Evolutionary conservation across 2,113 vertebrate species (phyloP).

Genomic region (Chrysemys picta): DNA sequence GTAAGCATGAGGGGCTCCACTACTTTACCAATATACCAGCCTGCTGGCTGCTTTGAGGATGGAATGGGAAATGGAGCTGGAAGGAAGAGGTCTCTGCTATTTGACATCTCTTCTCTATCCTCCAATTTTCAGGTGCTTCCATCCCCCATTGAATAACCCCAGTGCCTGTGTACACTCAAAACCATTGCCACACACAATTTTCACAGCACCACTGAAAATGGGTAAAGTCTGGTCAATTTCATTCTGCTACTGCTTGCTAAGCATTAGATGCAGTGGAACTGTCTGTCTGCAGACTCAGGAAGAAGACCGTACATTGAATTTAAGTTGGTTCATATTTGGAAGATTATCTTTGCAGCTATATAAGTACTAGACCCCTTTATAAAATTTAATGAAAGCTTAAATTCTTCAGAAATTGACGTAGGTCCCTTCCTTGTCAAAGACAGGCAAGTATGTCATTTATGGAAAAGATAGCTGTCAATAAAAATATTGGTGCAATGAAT

Average conservation of each 20-base stretch:
- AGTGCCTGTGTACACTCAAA: not conserved
- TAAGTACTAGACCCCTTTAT: not conserved
- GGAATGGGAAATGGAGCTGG: not conserved
- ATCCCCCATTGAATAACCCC: not conserved
- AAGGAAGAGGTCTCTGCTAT: not conserved
- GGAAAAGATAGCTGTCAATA: not conserved
- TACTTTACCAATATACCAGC: not conserved
- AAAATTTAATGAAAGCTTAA: too few relatives aligned
- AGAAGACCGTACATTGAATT: not conserved
- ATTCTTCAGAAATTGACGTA: too few relatives aligned
- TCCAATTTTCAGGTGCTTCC: not conserved
- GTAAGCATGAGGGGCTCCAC: not conserved
- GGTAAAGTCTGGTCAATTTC: not conserved
- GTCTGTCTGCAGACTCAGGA: not conserved
- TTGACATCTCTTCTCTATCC: not conserved
- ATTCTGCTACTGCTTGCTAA: not conserved
- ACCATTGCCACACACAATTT: not conserved
- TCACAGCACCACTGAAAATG: not conserved
- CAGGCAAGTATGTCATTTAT: not conserved
- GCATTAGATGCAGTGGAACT: not conserved
- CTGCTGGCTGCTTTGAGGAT: not conserved
- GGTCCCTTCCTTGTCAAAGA: not conserved
- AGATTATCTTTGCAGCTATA: not conserved
- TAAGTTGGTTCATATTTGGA: not conserved
- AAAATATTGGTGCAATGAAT: not conserved